Base-by-base conservation (phyloP, 2,113 vertebrate species). In the Perca flavescens region DNA sequence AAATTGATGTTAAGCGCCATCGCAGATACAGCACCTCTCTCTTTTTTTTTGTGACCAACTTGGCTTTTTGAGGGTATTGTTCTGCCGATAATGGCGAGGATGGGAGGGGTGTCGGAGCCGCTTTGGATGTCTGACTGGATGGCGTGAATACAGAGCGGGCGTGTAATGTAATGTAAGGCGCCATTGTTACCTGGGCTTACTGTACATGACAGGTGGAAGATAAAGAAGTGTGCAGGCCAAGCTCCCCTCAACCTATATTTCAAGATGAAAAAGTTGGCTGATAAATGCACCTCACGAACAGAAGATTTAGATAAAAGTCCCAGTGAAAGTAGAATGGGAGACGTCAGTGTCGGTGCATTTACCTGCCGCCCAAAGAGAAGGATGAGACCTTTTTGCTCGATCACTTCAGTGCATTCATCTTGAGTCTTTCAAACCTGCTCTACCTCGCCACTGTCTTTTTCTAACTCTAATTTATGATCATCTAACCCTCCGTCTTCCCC, bases 1-100 rank as follows among this genome's bases (percentile, higher is more conserved):
- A 94, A 94, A 94, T 93, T 94, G 86, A 95, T 93, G 94, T 93
- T 90, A 93, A 92, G 92, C 88, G 36, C 77, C 77, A 77, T 80
- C 66, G 67, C 83, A 87, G 88, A 88, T 81, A 82, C 72, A 47
- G 58, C 43, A 49, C 71, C 65, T 72, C 5, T 7, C 7, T 65
- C 52, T 62, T 66, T 68, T 71, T 71, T 82, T 91, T 77, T 77
- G 65, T 34, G 87, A 85, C 88, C 82, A 76, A 86, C 77, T 84
- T 90, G 75, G 58, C 90, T 88, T 87, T 93, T 90, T 82, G 78
- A 88, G 61, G 74, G 53, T 85, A 90, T 94, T 94, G 93, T 94
- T 94, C 92, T 87, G 80, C 84, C 82, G 73, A 93, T 92, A 94
- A 94, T 90, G 83, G 89, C 5, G 57, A 73, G 86, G 79, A 76